These are phyloP conservation scores for Anisognathus igniventris DNA, from an alignment of 2,797 vertebrate species.

Conservation along the genomic window DNA sequence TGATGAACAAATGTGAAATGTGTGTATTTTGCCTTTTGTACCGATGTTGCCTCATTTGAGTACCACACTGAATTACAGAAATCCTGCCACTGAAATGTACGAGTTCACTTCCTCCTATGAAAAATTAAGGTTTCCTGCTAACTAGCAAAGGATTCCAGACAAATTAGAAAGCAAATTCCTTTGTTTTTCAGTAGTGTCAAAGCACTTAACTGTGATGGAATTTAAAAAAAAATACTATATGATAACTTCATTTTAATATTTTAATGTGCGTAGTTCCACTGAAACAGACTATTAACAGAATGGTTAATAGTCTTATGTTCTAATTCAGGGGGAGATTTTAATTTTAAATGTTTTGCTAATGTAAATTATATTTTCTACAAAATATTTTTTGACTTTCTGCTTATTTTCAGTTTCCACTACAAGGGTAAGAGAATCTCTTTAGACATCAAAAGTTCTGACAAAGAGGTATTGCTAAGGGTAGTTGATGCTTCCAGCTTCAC, in stretches of 20 bases:
- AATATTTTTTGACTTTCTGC: background rate
- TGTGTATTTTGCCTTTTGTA: background rate
- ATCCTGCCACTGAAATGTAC: background rate
- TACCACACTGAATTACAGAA: background rate
- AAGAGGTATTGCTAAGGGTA: background rate
- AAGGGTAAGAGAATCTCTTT: background rate
- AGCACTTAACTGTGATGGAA: background rate
- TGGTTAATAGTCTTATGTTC: background rate
- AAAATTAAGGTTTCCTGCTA: background rate
- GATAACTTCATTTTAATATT: background rate
- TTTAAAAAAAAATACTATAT: rapidly evolving
- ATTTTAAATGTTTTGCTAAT: background rate
- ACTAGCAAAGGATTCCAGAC: rapidly evolving
- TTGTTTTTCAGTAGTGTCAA: background rate
- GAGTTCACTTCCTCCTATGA: background rate
- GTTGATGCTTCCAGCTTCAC: background rate
- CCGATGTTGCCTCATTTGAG: background rate
- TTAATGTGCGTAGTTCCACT: background rate
- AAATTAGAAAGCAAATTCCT: background rate
- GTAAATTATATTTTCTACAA: background rate
- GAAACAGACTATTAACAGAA: background rate
- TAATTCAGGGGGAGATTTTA: background rate
- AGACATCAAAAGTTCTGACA: background rate
- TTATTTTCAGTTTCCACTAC: background rate
- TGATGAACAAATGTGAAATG: background rate